These are phyloP conservation scores for Pyrrhia umbra DNA, from an alignment of 2,888 invertebrate genomes.

Conservation along the genomic window DNA sequence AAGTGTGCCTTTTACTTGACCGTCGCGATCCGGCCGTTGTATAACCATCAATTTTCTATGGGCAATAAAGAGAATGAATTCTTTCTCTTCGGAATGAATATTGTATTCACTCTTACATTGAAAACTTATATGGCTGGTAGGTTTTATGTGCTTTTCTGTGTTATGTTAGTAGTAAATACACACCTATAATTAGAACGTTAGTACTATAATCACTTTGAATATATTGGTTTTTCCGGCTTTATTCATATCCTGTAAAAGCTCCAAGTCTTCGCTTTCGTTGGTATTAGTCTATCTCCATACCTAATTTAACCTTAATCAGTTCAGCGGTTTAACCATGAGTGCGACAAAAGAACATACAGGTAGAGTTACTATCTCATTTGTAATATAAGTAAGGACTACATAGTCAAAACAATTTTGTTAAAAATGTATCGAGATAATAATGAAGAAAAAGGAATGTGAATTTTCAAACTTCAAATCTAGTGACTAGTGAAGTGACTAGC, in stretches of 20 bases:
- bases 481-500: constrained; percentile 27
- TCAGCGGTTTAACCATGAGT: no score
- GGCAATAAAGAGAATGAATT: constrained; percentile 36
- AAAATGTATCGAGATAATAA: background rate
- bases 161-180: no score
- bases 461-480: background rate
- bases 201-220: no score
- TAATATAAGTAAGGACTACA: background rate
- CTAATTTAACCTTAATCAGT: no score
- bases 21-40: constrained; percentile 20
- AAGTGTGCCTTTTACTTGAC: constrained; percentile 38
- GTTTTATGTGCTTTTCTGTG: background rate
- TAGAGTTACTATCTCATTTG: background rate
- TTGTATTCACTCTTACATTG: constrained; percentile 24
- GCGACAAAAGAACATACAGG: no score
- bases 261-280: no score
- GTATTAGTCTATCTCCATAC: no score
- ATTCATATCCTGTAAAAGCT: no score
- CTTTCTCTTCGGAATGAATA: constrained; percentile 30
- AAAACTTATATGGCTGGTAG: background rate
- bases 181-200: no score
- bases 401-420: background rate
- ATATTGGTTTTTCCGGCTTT: no score
- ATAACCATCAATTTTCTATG: constrained; percentile 22
- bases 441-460: background rate